Percentiles rank a stretch among this genome's conserved stretches.
phyloP scores from a whole-genome alignment of 1,140 invertebrate genomes.

The Drosophila saltans region DNA sequence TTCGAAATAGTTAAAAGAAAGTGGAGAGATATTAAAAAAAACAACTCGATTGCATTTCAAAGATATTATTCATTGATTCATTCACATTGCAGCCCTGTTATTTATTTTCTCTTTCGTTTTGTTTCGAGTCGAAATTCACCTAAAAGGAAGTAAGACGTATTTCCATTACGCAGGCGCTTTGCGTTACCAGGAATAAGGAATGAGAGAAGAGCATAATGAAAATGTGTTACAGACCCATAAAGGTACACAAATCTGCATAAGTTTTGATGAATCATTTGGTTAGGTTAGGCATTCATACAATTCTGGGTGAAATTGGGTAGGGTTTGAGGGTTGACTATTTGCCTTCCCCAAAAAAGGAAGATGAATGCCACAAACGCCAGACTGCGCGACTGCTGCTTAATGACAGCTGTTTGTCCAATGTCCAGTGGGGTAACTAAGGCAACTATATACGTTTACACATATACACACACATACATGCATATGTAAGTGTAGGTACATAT shows the following conservation, averaged over 20 bases:
- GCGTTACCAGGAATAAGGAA: slow-evolving; percentile 14
- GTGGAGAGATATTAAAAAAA: slow-evolving; percentile 26
- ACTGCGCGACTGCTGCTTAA: slow-evolving; percentile 47
- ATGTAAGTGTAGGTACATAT: too few species aligned
- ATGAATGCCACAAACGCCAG: slow-evolving; percentile 21
- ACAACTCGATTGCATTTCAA: background rate
- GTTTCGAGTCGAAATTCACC: slow-evolving; percentile 7
- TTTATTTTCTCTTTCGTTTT: background rate
- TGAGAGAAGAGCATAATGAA: slow-evolving; percentile 36
- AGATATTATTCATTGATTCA: background rate
- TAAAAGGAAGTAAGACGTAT: slow-evolving; percentile 14
- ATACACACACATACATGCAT: background rate
- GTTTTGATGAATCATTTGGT: slow-evolving; percentile 69
- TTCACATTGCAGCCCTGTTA: slow-evolving; percentile 28
- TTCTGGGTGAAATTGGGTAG: slow-evolving; percentile 22
- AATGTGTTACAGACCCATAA: slow-evolving; percentile 56
- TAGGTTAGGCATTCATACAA: slow-evolving; percentile 54
- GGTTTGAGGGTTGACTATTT: slow-evolving; percentile 30
- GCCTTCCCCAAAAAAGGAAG: slow-evolving; percentile 32
- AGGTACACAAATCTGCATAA: slow-evolving; percentile 48
- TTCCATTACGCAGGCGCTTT: slow-evolving; percentile 56
- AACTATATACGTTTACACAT: background rate
- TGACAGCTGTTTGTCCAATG: slow-evolving; percentile 38
- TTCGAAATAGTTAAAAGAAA: slow-evolving; percentile 36
- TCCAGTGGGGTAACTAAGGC: slow-evolving; percentile 14